Base-by-base conservation (phyloP, 2,113 vertebrate species). In the Deroptyus accipitrinus region DNA sequence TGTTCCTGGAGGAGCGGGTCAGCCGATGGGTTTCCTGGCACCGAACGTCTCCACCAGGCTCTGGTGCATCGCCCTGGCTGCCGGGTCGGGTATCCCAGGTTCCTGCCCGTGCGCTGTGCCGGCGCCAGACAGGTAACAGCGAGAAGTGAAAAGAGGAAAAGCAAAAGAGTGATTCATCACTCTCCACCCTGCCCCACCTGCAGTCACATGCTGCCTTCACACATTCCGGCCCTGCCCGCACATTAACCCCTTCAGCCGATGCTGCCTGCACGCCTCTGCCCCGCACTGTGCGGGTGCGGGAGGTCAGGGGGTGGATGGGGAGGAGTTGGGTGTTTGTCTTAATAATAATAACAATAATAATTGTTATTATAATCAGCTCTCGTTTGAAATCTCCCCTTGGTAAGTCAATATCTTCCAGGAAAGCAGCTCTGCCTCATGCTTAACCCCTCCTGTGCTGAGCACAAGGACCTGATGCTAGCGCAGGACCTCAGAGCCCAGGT, bases 111-210 rank as follows among this genome's bases (percentile, higher is more conserved):
- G 20, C 6, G 24, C 69, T 63, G 19, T 41, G 82, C 87, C 35
- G 69, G 81, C 48, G 44, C 54, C 33, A 52, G 94, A 94, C 96
- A 96, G 96, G 93, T 94, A 96, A 93, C 15, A 88, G 96, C 95
- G 73, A 96, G 97, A 96, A 96, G 85, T 92, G 95, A 95, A 94
- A 95, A 97, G 91, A 94, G 92, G 95, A 89, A 94, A 92, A 92
- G 82, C 83, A 81, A 57, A 95, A 88, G 91, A 88, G 72, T 96
- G 97, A 96, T 94, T 96, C 93, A 97, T 92, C 11, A 15, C 57
- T 73, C 97, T 96, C 97, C 96, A 88, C 97, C 97, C 87, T 82
- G 95, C 91, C 91, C 92, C 95, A 96, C 96, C 97, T 96, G 96
- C 87, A 27, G 90, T 95, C 97, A 96, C 97, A 95, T 95, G 97